Base-by-base conservation (phyloP, 2,888 invertebrate genomes). In the Hoplodrina blanda region DNA sequence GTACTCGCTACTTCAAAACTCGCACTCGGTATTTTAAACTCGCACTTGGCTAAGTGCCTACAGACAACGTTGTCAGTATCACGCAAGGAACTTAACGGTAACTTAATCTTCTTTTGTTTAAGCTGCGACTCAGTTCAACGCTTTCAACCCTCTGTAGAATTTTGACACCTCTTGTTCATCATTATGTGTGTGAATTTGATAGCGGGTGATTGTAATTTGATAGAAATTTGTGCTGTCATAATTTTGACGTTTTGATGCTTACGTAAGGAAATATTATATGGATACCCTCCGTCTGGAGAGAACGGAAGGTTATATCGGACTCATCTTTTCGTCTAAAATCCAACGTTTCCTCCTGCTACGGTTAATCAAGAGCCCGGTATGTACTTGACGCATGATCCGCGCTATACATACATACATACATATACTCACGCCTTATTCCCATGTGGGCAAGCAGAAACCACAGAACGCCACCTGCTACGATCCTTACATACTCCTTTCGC, bases 41-140 rank as follows among this genome's bases (percentile, higher is more conserved):
- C 54, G 37, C 69, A 73, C 50, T 61, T 53, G 41, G 20, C 67
- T 67, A 78, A 78, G 78, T 77, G 78, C 65, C 53, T 63, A 50
- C 67, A 54, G 69, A 78, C 65, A 69, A 73, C 56, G 75, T 64
- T 82, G 78, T 83, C 80, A 80, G 79, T 76, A 80, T 75, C 82
- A 78, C 76, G 74, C 76, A 73, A 80, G 83, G 71, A 74, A 80
- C 75, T 80, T 68, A 73, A 64, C 19, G 68, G 83, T 87, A 89
- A 90, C 82, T 79, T 88, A 87, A 90, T 90, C 87, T 86, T 77
- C 86, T 87, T 88, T 87, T 88, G 88, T 87, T 81, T 84, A 76
- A 81, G 66, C 84, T 80, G 69, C 69, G 64, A 73, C 76, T 85
- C 85, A 83, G 84, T 81, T 83, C 78, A 85, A 86, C 86, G 83